phyloP scores from a whole-genome alignment of 2,113 vertebrate genomes.

The Rhinolophus sinicus region DNA sequence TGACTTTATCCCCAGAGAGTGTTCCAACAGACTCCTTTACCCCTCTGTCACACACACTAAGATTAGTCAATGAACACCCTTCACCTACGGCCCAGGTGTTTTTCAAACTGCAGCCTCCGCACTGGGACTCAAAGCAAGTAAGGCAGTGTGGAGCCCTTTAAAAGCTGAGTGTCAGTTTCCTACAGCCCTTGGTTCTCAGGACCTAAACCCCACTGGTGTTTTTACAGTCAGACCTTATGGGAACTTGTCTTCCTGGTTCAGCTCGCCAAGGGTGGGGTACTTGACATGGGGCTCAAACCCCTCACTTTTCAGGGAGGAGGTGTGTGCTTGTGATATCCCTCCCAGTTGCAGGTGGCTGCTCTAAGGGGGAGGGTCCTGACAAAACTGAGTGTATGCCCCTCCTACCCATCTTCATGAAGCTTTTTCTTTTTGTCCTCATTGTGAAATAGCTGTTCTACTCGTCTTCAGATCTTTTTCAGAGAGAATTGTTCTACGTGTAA shows the following conservation, averaged over 20 bases:
- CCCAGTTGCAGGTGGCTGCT: not conserved
- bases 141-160: not conserved
- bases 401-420: not conserved
- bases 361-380: not conserved
- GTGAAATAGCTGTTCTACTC: not conserved
- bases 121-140: not conserved
- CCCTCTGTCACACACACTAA: not conserved
- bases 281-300: no score
- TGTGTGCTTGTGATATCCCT: not conserved
- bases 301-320: not conserved
- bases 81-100: not conserved
- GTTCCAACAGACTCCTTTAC: not conserved
- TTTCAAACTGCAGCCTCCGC: not conserved
- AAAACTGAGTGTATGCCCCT: not conserved
- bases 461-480: not conserved
- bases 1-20: not conserved
- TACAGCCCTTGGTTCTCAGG: not conserved
- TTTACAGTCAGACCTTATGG: not conserved
- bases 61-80: not conserved
- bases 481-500: not conserved
- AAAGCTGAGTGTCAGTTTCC: not conserved
- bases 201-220: not conserved
- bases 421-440: not conserved
- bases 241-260: not conserved
- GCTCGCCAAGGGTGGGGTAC: not conserved